Evolutionary conservation across 2,113 vertebrate genomes (phyloP), one percentile per base, ranked within the genome.

Genomic region (Forbesichthys agassizii): DNA sequence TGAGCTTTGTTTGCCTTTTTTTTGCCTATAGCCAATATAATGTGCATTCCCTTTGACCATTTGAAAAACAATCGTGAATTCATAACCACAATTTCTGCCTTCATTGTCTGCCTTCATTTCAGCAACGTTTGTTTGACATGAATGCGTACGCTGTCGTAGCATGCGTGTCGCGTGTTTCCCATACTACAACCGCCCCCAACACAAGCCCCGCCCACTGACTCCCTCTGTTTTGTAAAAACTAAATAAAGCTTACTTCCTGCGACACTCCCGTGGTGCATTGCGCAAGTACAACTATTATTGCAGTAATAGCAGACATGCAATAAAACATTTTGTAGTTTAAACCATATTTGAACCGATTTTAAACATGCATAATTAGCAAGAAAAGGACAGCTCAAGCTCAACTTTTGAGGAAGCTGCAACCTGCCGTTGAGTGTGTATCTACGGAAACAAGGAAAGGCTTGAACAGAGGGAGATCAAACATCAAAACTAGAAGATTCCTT

Each of bases 261-360:
- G 0, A 55, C 4, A 57, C 68, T 80, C 86, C 89, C 89, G 66
- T 68, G 71, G 81, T 87, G 86, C 89, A 86, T 3, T 49, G 83
- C 83, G 78, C 3, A 47, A 11, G n/a, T 68, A 8, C 20, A 20
- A 56, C 18, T 10, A 8, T 53, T 14, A n/a, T 16, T 14, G 51
- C 3, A 52, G 10, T 11, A 52, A 52, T 4, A n/a, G 2, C 13
- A 53, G 52, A n/a, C n/a, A 14, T 53, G 52, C 12, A 52, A 11
- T 52, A 14, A 3, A 52, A 42, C 36, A 4, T 42, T 5, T 42
- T 42, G 36, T 42, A 42, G 36, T 42, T 42, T 8, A 7, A 42
- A 42, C 36, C 36, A 8, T 42, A 5, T 42, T 42, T 42, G 4
- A 42, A 42, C 36, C 6, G 36, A 42, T 5, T 8, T 8, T 42